Base-by-base conservation (phyloP, 1,140 invertebrate genomes). In the Drosophila pruinosa region DNA sequence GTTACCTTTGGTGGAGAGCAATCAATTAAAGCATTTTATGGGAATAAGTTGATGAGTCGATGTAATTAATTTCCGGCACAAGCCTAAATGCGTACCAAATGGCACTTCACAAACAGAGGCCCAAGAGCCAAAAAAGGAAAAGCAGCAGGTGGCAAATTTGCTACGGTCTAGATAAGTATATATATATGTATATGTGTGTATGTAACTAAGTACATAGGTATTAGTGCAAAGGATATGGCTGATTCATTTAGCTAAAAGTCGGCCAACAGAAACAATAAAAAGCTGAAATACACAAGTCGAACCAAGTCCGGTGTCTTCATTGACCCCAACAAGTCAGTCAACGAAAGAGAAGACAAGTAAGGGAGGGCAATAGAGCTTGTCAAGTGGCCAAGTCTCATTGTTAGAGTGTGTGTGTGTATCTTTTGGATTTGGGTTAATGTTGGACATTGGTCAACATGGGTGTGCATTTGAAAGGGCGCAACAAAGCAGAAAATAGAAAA, bases 401-500 rank as follows among this genome's bases (percentile, higher is more conserved):
- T 48, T 7, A 39, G n/a, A 15, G 14, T 14, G 54, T 48, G 61
- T 75, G 57, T 64, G 68, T 72, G 22, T 72, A 41, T 53, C 26
- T 59, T 63, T 57, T 62, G 82, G 82, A 88, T 88, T 89, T 88
- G 78, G 82, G 82, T 88, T 88, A 88, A 88, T 88, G 82, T 88
- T 74, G 78, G 26, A 52, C 83, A 59, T 88, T 70, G 82, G 82
- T 88, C 82, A 88, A 88, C 82, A 88, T 88, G 82, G 82, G 82
- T 88, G 82, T 82, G 82, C 77, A 78, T 68, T 78, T 78, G 82
- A 82, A 78, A 65, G 71, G 74, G 75, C 64, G 82, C 82, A 82
- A 82, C 78, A 86, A 86, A 86, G 82, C 82, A 82, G 82, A 86
- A 86, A 86, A 86, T 86, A 86, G 74, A 86, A 86, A 86, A 86